A percentile compares a stretch with the other conserved stretches of the same genome.
phyloP scores from a whole-genome alignment of 1,140 invertebrate genomes.

The Potamilus streckersoni region DNA sequence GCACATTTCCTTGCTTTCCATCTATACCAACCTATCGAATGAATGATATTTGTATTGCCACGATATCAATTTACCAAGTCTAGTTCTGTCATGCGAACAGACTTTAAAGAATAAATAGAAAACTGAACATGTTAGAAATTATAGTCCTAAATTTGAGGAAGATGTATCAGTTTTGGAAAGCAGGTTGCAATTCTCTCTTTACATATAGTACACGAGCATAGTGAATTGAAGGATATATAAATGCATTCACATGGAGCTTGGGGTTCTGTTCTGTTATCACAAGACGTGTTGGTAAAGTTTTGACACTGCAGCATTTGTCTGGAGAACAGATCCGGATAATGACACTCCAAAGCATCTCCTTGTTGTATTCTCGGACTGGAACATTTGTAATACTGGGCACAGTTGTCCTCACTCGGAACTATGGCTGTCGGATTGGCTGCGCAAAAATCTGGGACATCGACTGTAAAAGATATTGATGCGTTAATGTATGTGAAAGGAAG shows the following conservation, averaged over 20 bases:
- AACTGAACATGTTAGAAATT: too few relatives aligned
- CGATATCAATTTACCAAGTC: too few relatives aligned
- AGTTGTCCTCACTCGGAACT: constrained; percentile 39
- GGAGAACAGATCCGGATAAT: constrained; percentile 46
- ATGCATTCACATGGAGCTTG: constrained; percentile 45
- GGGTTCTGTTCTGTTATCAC: constrained; percentile 42
- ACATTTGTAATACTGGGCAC: constrained; percentile 56
- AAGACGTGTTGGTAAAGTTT: constrained; percentile 34
- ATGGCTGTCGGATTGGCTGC: constrained; percentile 26
- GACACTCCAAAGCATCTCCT: constrained; percentile 29
- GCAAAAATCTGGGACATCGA: constrained; percentile 32
- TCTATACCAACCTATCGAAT: too few relatives aligned
- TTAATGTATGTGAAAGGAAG: background rate
- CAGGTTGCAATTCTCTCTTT: too few relatives aligned
- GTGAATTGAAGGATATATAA: too few relatives aligned
- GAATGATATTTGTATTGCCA: too few relatives aligned
- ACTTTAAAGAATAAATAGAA: too few relatives aligned
- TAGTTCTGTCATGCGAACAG: too few relatives aligned
- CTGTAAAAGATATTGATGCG: constrained; percentile 16
- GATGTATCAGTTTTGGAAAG: too few relatives aligned
- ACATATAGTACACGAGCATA: too few relatives aligned
- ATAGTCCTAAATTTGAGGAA: too few relatives aligned
- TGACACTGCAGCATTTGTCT: constrained; percentile 35
- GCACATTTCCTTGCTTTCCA: too few relatives aligned
- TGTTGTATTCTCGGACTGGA: constrained; percentile 4